Evolutionary conservation across 2,888 invertebrate genomes (phyloP).

Genomic region (Dryobota labecula): DNA sequence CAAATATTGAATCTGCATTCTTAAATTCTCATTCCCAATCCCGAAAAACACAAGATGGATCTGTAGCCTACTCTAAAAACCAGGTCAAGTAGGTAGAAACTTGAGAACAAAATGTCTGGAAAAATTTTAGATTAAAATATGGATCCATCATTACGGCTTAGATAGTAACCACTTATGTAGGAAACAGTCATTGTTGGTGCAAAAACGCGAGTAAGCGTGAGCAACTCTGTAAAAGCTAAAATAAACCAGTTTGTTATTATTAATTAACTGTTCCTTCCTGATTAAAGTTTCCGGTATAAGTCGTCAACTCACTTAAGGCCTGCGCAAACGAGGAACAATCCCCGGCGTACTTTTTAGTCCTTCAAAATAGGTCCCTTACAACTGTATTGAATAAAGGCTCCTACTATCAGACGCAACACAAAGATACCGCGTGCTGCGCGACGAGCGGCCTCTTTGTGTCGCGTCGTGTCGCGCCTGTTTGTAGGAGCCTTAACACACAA

Average conservation of each 20-base stretch:
- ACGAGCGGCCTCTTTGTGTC: too few relatives aligned
- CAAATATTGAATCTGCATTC: slow-evolving; percentile 2
- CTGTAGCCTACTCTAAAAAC: slow-evolving; percentile 18
- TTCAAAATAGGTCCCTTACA: too few relatives aligned
- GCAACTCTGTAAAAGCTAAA: slow-evolving; percentile 40
- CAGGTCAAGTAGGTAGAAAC: slow-evolving; percentile 27
- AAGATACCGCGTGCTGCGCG: too few relatives aligned
- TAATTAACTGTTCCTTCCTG: slow-evolving; percentile 62
- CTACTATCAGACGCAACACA: too few relatives aligned
- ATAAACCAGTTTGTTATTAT: slow-evolving; percentile 61
- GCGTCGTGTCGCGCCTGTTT: too few relatives aligned
- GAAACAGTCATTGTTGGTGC: slow-evolving; percentile 35
- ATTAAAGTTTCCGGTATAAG: slow-evolving; percentile 61
- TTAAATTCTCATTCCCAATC: slow-evolving; percentile 6
- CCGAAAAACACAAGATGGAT: slow-evolving; percentile 22
- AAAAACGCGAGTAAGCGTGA: slow-evolving; percentile 29
- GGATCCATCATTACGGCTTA: slow-evolving; percentile 6
- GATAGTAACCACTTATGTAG: slow-evolving; percentile 21
- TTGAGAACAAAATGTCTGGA: slow-evolving; percentile 23
- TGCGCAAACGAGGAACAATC: too few relatives aligned
- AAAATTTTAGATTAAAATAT: slow-evolving; percentile 18
- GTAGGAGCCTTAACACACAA: too few relatives aligned
- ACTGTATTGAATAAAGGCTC: too few relatives aligned
- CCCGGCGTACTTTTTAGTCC: too few relatives aligned
- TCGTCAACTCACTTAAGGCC: slow-evolving; percentile 56